Evolutionary conservation across 1,140 invertebrate genomes (phyloP).

Genomic region (Metaphire vulgaris): DNA sequence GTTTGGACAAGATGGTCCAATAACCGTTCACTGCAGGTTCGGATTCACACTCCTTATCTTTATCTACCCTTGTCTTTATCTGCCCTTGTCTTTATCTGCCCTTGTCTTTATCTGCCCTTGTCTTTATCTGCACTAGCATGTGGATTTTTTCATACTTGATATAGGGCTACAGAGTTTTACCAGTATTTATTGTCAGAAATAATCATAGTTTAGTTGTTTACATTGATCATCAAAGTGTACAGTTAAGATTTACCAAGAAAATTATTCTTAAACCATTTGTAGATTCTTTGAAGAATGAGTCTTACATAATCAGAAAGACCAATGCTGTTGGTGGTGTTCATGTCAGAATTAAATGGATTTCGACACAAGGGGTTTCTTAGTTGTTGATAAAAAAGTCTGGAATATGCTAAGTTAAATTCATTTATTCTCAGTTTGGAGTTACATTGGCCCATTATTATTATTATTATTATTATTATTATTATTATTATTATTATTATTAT

Average conservation of each 20-base stretch:
- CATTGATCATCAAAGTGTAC: neutral
- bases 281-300: neutral
- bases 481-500: neutral
- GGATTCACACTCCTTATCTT: too few species aligned
- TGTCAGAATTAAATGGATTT: too few species aligned
- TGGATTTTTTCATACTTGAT: too few species aligned
- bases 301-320: too few species aligned
- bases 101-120: too few species aligned
- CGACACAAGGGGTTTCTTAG: too few species aligned
- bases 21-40: slow-evolving; percentile 95
- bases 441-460: too few species aligned
- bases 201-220: neutral
- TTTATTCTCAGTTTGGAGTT: neutral
- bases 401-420: neutral
- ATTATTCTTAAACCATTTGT: neutral
- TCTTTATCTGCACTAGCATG: too few species aligned
- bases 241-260: neutral
- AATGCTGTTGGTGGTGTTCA: too few species aligned
- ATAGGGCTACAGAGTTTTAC: neutral
- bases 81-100: too few species aligned
- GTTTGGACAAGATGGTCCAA: slow-evolving; percentile 98
- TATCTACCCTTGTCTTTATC: too few species aligned
- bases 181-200: neutral
- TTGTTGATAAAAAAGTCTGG: too few species aligned
- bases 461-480: neutral